Evolutionary conservation across 2,113 vertebrate genomes (phyloP).

Genomic region (Muntiacus reevesi): DNA sequence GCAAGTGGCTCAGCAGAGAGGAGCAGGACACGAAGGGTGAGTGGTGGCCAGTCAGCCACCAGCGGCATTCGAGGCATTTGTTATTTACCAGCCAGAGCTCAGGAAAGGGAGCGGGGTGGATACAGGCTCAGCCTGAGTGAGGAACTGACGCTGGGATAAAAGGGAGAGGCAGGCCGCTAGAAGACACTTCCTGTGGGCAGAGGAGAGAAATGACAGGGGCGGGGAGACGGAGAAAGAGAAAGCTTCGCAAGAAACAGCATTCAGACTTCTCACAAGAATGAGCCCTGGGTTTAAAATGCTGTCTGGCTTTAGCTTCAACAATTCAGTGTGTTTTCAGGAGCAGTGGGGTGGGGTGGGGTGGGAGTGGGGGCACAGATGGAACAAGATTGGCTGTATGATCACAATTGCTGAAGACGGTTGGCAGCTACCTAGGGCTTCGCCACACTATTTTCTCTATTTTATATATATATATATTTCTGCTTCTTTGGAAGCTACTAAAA

Average conservation of each 20-base stretch:
- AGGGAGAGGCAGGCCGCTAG: too few relatives aligned
- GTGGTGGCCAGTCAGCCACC: neutral
- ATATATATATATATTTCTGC: neutral
- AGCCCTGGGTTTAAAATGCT: neutral
- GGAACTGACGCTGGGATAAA: neutral
- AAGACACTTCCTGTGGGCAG: neutral
- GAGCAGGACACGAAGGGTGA: neutral
- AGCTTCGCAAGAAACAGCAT: neutral
- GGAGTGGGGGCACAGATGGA: neutral
- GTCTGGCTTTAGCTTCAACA: neutral
- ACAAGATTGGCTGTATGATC: neutral
- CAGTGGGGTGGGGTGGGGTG: too few relatives aligned
- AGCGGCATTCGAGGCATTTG: neutral
- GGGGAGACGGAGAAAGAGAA: neutral
- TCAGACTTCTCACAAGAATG: neutral
- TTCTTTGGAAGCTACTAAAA: neutral
- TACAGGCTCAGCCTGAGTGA: neutral
- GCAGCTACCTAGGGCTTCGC: neutral
- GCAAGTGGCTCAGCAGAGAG: neutral
- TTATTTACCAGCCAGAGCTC: neutral
- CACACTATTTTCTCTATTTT: neutral
- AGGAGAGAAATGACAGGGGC: neutral
- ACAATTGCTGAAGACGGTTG: neutral
- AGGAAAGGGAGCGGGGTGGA: neutral
- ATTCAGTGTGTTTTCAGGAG: neutral